Evolutionary conservation across 2,797 vertebrate species (phyloP).

Genomic region (Leptoclinus maculatus): DNA sequence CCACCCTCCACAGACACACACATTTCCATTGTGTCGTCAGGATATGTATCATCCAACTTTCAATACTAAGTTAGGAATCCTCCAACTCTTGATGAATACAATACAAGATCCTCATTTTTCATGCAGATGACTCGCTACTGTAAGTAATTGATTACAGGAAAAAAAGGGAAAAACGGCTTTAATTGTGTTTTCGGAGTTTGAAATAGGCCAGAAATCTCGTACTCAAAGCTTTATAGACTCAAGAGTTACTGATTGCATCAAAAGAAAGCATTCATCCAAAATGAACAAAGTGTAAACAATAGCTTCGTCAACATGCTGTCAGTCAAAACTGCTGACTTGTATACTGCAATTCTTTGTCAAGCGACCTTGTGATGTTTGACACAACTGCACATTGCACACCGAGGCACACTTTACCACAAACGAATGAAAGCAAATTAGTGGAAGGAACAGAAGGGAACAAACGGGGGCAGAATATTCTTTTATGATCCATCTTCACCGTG

Average conservation of each 20-base stretch:
- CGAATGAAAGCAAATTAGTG: too few species aligned
- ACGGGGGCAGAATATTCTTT: background rate
- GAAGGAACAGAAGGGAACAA: background rate
- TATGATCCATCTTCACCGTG: background rate
- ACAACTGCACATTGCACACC: background rate
- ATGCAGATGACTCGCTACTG: slow-evolving; percentile 51
- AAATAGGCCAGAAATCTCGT: slow-evolving; percentile 10
- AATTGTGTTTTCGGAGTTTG: slow-evolving; percentile 18
- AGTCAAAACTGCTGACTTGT: background rate
- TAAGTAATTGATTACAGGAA: slow-evolving; percentile 43
- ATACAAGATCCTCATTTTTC: slow-evolving; percentile 31
- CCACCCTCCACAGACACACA: background rate
- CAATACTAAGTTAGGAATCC: slow-evolving; percentile 1
- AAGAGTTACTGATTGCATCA: background rate
- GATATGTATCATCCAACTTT: slow-evolving; percentile 29
- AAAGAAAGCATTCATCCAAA: slow-evolving; percentile 2
- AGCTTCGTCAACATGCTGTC: background rate
- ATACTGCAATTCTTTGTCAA: background rate
- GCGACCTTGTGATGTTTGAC: background rate
- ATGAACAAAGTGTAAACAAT: background rate
- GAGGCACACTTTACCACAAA: background rate
- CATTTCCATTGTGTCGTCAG: background rate
- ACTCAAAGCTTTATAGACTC: background rate
- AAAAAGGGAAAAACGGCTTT: background rate
- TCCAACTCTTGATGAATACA: slow-evolving; percentile 25